Evolutionary conservation across 2,888 invertebrate species (phyloP).

Genomic region (Agrypnus murinus): DNA sequence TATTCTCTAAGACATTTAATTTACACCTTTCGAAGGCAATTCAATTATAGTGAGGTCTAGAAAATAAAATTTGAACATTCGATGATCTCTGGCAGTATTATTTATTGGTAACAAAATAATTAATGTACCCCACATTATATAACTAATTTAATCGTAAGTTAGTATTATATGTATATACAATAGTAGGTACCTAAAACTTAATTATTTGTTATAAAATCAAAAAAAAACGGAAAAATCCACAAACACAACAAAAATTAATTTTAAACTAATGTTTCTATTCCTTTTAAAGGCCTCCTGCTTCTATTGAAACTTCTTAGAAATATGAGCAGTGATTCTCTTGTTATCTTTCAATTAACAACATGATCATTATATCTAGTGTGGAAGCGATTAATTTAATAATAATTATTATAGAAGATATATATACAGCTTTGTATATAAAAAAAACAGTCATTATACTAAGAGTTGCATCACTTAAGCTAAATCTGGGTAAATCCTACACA

Average conservation of each 20-base stretch:
- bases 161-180: conserved; percentile 36
- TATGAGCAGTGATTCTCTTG: conserved; percentile 24
- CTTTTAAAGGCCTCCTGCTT: conserved; percentile 37
- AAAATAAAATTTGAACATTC: conserved; percentile 4
- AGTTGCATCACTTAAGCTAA: conserved; percentile 45
- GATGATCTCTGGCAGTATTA: conserved; percentile 25
- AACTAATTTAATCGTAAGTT: conserved; percentile 39
- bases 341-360: conserved; percentile 24
- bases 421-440: conserved; percentile 46
- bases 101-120: conserved; percentile 8
- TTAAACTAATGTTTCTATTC: conserved; percentile 27
- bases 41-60: conserved; percentile 34
- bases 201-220: conserved; percentile 36
- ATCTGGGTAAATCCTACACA: conserved; percentile 47
- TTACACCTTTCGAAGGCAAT: conserved; percentile 28
- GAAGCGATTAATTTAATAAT: conserved; percentile 46
- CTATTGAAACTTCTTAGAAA: conserved; percentile 32
- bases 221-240: conserved; percentile 18
- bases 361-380: conserved; percentile 35
- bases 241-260: conserved; percentile 35
- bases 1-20: conserved; percentile 29
- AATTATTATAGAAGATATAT: conserved; percentile 35
- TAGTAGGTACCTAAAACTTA: conserved; percentile 14
- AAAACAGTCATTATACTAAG: conserved; percentile 47
- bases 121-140: conserved; percentile 27